Base-by-base conservation (phyloP, 2,113 vertebrate genomes). In the Pseudonaja textilis region DNA sequence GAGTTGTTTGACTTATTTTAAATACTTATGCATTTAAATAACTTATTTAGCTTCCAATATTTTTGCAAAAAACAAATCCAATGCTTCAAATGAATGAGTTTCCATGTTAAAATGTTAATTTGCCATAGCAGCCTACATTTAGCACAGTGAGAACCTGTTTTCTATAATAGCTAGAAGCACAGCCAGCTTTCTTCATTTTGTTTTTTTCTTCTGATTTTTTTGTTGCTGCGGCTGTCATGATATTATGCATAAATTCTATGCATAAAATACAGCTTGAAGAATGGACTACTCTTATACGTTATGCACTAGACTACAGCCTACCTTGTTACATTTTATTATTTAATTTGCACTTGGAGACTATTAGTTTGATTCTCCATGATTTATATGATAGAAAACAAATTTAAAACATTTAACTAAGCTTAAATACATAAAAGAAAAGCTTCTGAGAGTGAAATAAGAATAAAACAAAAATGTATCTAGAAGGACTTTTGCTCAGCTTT, bases 1-100 rank as follows among this genome's bases (percentile, higher is more conserved):
- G 94, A 95, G 91, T 88, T 91, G 88, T 88, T 88, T 95, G 96
- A 97, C 89, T 97, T 97, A 96, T 93, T 97, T 96, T 95, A 96
- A 97, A 97, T 87, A 95, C 92, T 97, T 97, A 95, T 92, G 94
- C 96, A 97, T 97, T 97, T 97, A 97, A 97, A 97, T 98, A 96
- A 97, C 96, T 97, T 97, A 94, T 54, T 97, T 98, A 97, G 95
- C 92, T 93, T 95, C 94, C 95, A 55, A 93, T 86, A 64, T 91
- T 93, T 96, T 95, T 90, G 91, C 50, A 89, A 95, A 81, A 96
- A 95, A 22, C 92, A 97, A 96, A 95, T 94, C 93, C 93, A 93
- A 95, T 95, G 94, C 39, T 95, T 96, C 94, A 93, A 95, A 94
- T 96, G 88, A 29, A 89, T 64, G 91, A 94, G 95, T 91, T 1